Evolutionary conservation across 37 sponge, comb jelly and placozoan genomes (phyloP).

Genomic region (Aplysina aerophoba): DNA sequence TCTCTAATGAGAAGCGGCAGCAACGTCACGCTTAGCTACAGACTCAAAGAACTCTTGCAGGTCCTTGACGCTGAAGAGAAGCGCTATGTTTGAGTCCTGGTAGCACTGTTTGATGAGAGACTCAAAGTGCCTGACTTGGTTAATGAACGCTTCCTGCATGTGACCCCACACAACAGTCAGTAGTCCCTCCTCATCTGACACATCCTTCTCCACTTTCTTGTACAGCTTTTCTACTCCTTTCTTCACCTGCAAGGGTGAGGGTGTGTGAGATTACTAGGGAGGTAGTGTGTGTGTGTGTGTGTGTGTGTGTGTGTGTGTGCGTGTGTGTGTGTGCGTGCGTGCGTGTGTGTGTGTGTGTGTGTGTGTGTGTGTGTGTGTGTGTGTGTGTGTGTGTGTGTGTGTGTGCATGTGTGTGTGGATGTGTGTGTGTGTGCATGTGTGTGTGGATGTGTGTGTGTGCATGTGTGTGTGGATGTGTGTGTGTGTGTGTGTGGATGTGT

Average conservation of each 20-base stretch:
- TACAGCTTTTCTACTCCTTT: constrained; percentile 87
- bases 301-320: constrained; percentile 14
- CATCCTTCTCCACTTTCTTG: constrained; percentile 85
- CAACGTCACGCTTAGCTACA: not conserved
- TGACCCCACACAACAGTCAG: constrained; percentile 87
- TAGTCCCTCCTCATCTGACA: constrained; percentile 74
- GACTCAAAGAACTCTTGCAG: constrained; percentile 62
- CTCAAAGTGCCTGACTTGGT: constrained; percentile 68
- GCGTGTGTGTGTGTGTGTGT: constrained; percentile 36
- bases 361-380: constrained; percentile 30
- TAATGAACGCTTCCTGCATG: constrained; percentile 88
- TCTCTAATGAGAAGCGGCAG: too few relatives aligned
- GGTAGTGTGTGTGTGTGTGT: not conserved
- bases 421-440: constrained; percentile 28
- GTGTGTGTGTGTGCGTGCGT: constrained; percentile 3
- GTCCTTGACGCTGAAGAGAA: constrained; percentile 82
- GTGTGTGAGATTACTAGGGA: constrained; percentile 1
- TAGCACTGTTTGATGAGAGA: constrained; percentile 82
- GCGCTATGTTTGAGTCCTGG: constrained; percentile 74
- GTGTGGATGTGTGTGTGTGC: constrained; percentile 23
- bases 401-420: constrained; percentile 28
- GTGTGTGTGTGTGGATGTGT: constrained; percentile 29
- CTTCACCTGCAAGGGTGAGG: constrained; percentile 64
- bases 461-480: constrained; percentile 23
- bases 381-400: constrained; percentile 30